Conservation (phyloP, 2,888 invertebrate genomes). For the Cryptocephalus moraei region DNA sequence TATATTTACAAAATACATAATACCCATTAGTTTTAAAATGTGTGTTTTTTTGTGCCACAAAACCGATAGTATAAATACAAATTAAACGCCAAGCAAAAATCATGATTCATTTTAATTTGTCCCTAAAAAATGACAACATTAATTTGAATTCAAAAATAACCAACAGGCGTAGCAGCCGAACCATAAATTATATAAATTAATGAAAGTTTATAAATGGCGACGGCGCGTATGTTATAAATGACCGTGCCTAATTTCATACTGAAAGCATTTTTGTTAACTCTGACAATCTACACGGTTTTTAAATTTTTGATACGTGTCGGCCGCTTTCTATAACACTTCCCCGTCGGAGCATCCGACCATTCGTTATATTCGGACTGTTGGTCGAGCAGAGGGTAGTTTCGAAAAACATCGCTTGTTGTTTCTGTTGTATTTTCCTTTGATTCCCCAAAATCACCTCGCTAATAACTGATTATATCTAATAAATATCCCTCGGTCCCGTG, state of each 20-base stretch:
- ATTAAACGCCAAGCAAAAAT: too few species aligned
- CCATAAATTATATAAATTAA: slow-evolving; percentile 25
- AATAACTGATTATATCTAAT: slow-evolving; percentile 4
- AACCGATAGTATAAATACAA: too few species aligned
- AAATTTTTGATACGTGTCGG: slow-evolving; percentile 24
- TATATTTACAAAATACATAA: too few species aligned
- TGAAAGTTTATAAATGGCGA: slow-evolving; percentile 23
- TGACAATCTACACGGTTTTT: slow-evolving; percentile 27
- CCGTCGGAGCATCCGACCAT: too few species aligned
- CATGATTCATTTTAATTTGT: slow-evolving; percentile 32
- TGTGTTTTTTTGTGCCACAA: too few species aligned
- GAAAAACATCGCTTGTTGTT: too few species aligned
- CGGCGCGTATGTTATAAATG: slow-evolving; percentile 29
- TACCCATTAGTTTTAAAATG: too few species aligned
- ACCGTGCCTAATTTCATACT: slow-evolving; percentile 32
- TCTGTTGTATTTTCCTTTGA: too few species aligned
- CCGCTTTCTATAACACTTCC: neutral
- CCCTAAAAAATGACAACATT: slow-evolving; percentile 27
- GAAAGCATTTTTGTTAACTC: slow-evolving; percentile 37
- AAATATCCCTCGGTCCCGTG: neutral
- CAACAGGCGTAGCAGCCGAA: slow-evolving; percentile 8
- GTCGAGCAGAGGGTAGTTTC: too few species aligned
- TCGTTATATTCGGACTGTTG: too few species aligned
- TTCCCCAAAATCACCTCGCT: neutral
- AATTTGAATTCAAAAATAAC: slow-evolving; percentile 22